A percentile compares a stretch with the other conserved stretches of the same genome.
Evolutionary conservation across 2,797 vertebrate species (phyloP).

Genomic region (Coccyzus lansbergi): DNA sequence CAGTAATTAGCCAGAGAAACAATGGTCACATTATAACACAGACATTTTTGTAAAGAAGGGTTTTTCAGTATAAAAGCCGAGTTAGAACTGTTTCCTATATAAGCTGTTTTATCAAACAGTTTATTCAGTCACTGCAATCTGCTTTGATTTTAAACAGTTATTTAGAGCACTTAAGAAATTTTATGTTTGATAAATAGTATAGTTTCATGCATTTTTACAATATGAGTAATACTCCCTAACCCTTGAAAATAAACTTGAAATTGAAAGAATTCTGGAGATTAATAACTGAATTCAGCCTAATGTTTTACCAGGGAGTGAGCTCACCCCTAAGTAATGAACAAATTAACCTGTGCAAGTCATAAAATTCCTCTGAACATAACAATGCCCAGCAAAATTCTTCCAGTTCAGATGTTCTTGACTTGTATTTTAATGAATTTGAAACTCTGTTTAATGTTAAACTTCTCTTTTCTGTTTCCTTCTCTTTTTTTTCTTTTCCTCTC

Average conservation of each 20-base stretch:
- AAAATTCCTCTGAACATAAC: background rate
- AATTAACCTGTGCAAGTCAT: constrained; percentile 12
- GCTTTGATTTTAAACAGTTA: constrained; percentile 9
- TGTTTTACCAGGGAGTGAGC: background rate
- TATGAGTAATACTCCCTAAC: background rate
- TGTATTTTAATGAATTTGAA: constrained; percentile 32
- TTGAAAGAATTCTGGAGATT: background rate
- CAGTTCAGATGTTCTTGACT: constrained; percentile 8
- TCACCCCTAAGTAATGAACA: background rate
- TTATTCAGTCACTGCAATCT: background rate
- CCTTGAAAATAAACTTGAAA: background rate
- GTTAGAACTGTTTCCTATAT: background rate
- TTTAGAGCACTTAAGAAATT: background rate
- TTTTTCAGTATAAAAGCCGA: background rate
- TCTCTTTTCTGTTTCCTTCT: background rate
- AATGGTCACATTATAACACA: constrained; percentile 33
- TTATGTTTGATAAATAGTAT: background rate
- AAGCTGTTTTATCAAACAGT: background rate
- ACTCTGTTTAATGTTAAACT: constrained; percentile 20
- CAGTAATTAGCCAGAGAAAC: constrained; percentile 59
- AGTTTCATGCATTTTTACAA: background rate
- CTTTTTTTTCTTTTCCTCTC: background rate
- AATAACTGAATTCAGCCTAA: background rate
- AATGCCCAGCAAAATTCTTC: constrained; percentile 38
- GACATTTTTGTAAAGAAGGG: background rate